Evolutionary conservation across 2,113 vertebrate genomes (phyloP).

Genomic region (Mola mola): DNA sequence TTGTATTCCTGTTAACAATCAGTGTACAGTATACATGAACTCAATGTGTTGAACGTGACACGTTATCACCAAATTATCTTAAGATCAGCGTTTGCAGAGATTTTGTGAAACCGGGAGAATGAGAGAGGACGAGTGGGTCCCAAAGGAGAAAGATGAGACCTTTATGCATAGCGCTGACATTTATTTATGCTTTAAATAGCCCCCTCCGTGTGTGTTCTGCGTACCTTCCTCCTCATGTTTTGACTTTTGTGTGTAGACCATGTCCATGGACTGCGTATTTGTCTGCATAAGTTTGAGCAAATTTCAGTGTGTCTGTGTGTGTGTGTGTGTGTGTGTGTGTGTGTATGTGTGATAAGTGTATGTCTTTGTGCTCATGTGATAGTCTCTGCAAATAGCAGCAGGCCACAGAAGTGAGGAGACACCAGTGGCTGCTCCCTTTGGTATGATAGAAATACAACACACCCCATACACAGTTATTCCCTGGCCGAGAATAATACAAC

Average conservation of each 20-base stretch:
- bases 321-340: constrained; percentile 40
- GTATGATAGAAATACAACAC: constrained; percentile 57
- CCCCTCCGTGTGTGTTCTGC: constrained; percentile 2
- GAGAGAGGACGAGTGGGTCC: background rate
- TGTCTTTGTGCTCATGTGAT: constrained; percentile 60
- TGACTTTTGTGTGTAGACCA: background rate
- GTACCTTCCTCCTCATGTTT: background rate
- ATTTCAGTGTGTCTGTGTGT: constrained; percentile 24
- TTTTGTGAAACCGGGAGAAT: background rate
- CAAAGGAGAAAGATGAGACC: background rate
- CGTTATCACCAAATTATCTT: background rate
- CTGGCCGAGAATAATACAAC: constrained; percentile 24
- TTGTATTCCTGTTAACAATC: too few species aligned
- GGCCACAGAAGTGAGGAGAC: constrained; percentile 56
- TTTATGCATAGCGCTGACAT: constrained; percentile 30
- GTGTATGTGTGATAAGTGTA: constrained; percentile 21
- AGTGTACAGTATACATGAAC: too few species aligned
- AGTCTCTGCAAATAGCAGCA: constrained; percentile 67
- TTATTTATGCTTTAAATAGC: constrained; percentile 52
- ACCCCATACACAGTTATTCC: constrained; percentile 11
- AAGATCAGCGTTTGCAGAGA: background rate
- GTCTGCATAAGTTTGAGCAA: constrained; percentile 39
- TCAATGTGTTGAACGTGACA: background rate
- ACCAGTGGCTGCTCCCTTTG: constrained; percentile 47
- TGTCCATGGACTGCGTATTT: constrained; percentile 13